Percentiles rank a stretch among this genome's conserved stretches.
phyloP scores from a whole-genome alignment of 2,113 vertebrate species.

The Coturnix japonica region DNA sequence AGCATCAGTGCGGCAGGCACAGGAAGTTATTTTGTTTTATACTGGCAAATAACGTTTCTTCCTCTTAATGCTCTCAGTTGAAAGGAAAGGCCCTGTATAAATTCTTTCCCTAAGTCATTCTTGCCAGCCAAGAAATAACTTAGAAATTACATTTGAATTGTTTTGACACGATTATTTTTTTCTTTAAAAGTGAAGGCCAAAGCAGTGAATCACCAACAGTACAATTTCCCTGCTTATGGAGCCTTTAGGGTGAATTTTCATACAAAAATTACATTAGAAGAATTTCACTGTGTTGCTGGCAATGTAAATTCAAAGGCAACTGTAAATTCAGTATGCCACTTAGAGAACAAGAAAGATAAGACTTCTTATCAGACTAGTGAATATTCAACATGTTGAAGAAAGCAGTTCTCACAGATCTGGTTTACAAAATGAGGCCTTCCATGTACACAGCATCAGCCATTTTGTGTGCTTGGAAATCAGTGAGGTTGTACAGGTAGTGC shows the following conservation, averaged over 20 bases:
- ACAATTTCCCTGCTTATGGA: constrained; percentile 21
- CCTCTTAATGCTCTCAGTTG: constrained; percentile 22
- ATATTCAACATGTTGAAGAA: background rate
- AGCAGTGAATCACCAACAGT: constrained; percentile 17
- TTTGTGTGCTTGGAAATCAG: background rate
- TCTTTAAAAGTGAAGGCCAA: constrained; percentile 14
- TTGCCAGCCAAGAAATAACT: constrained; percentile 58
- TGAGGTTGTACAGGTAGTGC: background rate
- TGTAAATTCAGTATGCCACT: constrained; percentile 7
- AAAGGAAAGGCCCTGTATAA: constrained; percentile 29
- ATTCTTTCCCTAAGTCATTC: constrained; percentile 49
- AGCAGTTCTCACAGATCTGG: background rate
- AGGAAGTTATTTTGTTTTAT: constrained; percentile 72
- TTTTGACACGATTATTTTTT: constrained; percentile 61
- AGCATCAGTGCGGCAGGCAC: constrained; percentile 34
- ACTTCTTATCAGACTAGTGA: background rate
- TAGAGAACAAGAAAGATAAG: background rate
- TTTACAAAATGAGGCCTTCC: background rate
- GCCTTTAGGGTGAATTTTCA: constrained; percentile 56
- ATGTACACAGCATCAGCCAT: fast-evolving
- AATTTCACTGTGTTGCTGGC: constrained; percentile 38
- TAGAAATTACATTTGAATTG: constrained; percentile 57
- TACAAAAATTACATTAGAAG: constrained; percentile 55
- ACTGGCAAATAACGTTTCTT: constrained; percentile 38
- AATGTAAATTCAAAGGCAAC: constrained; percentile 38